Percentiles rank a stretch among this genome's conserved stretches.
Conservation (phyloP, 1,140 invertebrate genomes). For the Drosophila bifasciata region DNA sequence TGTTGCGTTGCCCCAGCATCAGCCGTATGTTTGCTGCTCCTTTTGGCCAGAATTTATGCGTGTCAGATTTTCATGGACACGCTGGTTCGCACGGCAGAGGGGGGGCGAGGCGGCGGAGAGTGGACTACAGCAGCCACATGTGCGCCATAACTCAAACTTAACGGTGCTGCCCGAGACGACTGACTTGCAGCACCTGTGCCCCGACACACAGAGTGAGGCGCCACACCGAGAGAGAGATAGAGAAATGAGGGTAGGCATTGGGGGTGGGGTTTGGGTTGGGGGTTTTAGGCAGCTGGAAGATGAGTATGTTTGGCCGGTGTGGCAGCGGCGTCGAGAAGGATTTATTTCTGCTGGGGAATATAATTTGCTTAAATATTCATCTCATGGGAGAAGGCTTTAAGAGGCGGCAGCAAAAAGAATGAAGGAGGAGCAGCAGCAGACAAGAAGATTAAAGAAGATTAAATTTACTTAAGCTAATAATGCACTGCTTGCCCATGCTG, state of each 20-base stretch:
- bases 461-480: slow-evolving; percentile 35
- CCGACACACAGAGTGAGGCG: slow-evolving; percentile 5
- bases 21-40: neutral
- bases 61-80: slow-evolving; percentile 79
- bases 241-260: too few species aligned
- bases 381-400: slow-evolving; percentile 29
- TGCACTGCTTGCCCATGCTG: slow-evolving; percentile 8
- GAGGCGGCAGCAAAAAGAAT: neutral
- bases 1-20: slow-evolving; percentile 9
- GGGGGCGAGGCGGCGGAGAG: slow-evolving; percentile 5
- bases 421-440: too few species aligned
- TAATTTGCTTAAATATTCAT: slow-evolving; percentile 57
- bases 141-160: slow-evolving; percentile 72
- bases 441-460: slow-evolving; percentile 14
- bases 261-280: neutral
- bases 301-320: slow-evolving; percentile 36
- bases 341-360: slow-evolving; percentile 22
- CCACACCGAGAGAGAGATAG: too few species aligned
- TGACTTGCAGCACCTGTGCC: slow-evolving; percentile 54
- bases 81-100: slow-evolving; percentile 3
- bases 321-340: slow-evolving; percentile 11
- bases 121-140: slow-evolving; percentile 56
- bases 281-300: slow-evolving; percentile 19
- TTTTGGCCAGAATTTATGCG: slow-evolving; percentile 64
- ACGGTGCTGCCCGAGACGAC: slow-evolving; percentile 41